phyloP scores from a whole-genome alignment of 23 tunicate genomes.

The Botrylloides violaceus region DNA sequence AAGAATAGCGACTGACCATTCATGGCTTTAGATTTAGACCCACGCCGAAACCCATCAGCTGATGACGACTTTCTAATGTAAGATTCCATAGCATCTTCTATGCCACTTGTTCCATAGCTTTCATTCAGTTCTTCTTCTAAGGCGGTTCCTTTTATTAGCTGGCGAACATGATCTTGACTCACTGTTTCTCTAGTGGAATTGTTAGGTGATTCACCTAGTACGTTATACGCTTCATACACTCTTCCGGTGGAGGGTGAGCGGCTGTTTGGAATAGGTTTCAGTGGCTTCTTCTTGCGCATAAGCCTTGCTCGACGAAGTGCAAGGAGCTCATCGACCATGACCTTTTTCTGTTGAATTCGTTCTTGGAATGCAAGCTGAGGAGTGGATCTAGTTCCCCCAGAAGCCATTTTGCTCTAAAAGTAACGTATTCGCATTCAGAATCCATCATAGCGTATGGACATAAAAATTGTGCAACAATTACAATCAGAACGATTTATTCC shows the following conservation, averaged over 20 bases:
- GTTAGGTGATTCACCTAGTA: neutral
- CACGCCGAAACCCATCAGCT: neutral
- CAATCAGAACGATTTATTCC: no score
- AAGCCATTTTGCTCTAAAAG: constrained; percentile 2
- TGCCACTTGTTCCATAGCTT: constrained; percentile 28
- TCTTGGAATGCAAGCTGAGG: constrained; percentile 11
- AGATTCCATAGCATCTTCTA: constrained; percentile 35
- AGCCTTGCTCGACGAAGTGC: constrained; percentile 66
- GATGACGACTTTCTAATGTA: constrained; percentile 13
- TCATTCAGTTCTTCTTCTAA: constrained; percentile 31
- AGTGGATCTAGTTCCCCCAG: constrained; percentile 5
- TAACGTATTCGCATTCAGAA: neutral
- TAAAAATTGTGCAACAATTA: no score
- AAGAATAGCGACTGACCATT: constrained; percentile 19
- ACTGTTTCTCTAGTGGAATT: neutral
- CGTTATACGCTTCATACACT: constrained; percentile 12
- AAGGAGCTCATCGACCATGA: constrained; percentile 52
- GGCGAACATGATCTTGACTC: constrained; percentile 18
- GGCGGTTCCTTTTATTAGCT: constrained; percentile 22
- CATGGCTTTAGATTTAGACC: neutral
- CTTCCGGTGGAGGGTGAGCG: neutral
- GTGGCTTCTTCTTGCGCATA: constrained; percentile 13
- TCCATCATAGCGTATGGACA: no score
- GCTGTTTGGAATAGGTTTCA: neutral
- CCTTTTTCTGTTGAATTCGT: constrained; percentile 50